A percentile compares a stretch with the other conserved stretches of the same genome.
These are phyloP conservation scores for Diarsia dahlii DNA, from an alignment of 2,888 invertebrate species.

Conservation along the genomic window DNA sequence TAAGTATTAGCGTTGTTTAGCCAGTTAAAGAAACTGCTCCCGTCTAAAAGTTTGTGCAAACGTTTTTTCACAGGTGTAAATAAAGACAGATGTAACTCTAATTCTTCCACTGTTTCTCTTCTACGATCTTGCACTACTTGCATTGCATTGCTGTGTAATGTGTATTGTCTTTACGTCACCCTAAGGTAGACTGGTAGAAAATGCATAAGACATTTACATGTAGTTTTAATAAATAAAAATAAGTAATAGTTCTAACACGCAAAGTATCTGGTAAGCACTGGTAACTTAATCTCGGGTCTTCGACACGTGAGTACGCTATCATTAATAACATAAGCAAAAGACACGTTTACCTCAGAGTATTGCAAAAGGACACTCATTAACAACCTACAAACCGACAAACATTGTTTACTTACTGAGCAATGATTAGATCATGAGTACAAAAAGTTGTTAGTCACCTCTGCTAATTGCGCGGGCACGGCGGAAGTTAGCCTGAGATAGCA, in stretches of 20 bases:
- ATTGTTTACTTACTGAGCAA: constrained; percentile 12
- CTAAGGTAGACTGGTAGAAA: too few species aligned
- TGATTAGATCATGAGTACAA: constrained; percentile 26
- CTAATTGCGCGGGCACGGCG: constrained; percentile 95
- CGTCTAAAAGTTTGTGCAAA: too few species aligned
- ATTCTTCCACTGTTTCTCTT: too few species aligned
- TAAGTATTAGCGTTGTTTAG: not conserved
- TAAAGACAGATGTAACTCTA: too few species aligned
- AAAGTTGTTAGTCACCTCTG: constrained; percentile 89
- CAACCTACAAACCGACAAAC: constrained; percentile 3
- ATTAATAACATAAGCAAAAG: not conserved
- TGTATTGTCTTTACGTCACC: too few species aligned
- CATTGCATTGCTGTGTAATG: too few species aligned
- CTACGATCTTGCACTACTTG: too few species aligned
- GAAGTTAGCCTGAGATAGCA: constrained; percentile 92
- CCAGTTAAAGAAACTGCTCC: not conserved
- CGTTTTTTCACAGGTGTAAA: too few species aligned
- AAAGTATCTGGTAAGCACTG: not conserved
- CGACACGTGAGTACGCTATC: not conserved
- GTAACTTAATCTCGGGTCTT: not conserved
- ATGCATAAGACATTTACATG: too few species aligned
- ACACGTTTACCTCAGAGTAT: not conserved
- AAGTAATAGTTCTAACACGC: not conserved
- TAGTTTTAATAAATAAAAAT: not conserved
- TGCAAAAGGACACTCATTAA: constrained; percentile 7